Base-by-base conservation (phyloP, 2,113 vertebrate genomes). In the Nyctereutes procyonoides region DNA sequence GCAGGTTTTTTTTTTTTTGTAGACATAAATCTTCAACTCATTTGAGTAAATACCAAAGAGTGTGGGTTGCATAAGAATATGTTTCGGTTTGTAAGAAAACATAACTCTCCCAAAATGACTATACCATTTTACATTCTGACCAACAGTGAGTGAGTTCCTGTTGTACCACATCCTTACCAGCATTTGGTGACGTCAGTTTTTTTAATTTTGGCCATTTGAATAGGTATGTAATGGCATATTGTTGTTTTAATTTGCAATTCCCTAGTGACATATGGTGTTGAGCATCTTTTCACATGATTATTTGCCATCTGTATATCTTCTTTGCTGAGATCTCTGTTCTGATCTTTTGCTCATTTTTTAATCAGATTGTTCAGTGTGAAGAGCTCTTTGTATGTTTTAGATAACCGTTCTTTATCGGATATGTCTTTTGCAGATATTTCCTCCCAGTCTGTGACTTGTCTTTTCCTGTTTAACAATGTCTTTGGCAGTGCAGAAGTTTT, bases 21-120 rank as follows among this genome's bases (percentile, higher is more conserved):
- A 62, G 53, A 85, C 15, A 16, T 20, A 60, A n/a, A 0, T 71
- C 69, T 90, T 90, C 32, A 84, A 8, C 2, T 79, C 22, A 80
- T 58, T 74, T 93, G 76, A 30, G n/a, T 76, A 74, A 82, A 58
- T 65, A 88, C 35, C 4, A 87, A 71, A 4, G 30, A 60, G 22
- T 13, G 20, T n/a, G 20, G 55, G 2, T 26, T 79, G 3, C 62
- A 71, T 81, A 87, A 71, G 43, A 89, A 60, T 77, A 89, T 69
- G 26, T 84, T 89, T 84, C 62, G 51, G 60, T 93, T 89, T 38
- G 3, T 89, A 53, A 76, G 22, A 96, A 96, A 74, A 76, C 38
- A 43, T 55, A 89, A 95, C 20, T 48, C 14, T 89, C 35, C 69
- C 28, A 28, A 76, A 60, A 26, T 77, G 32, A 30, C 19, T 28